A percentile compares a stretch with the other conserved stretches of the same genome.
These are phyloP conservation scores for Neomicropteryx cornuta DNA, from an alignment of 1,140 invertebrate species.

Conservation along the genomic window DNA sequence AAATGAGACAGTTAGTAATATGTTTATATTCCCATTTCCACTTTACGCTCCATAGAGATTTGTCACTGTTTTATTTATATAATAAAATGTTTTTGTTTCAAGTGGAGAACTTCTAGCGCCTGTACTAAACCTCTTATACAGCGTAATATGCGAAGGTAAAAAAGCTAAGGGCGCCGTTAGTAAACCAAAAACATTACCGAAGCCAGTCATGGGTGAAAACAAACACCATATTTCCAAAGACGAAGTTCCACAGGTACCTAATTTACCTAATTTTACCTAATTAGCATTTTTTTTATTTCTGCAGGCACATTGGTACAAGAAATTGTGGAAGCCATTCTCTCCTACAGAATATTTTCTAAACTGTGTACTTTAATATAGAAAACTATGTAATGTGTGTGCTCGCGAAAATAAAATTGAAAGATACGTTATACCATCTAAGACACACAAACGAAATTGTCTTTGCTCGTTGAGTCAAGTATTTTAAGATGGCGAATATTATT, in stretches of 20 bases:
- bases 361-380: no score
- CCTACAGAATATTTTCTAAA: no score
- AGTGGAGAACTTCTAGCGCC: slow-evolving; percentile 35
- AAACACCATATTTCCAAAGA: slow-evolving; percentile 38
- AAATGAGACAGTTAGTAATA: slow-evolving; percentile 28
- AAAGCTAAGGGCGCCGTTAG: slow-evolving; percentile 22
- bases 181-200: slow-evolving; percentile 37
- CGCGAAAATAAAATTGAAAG: no score
- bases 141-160: slow-evolving; percentile 34
- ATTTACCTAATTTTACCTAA: not conserved
- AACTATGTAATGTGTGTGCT: no score
- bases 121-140: slow-evolving; percentile 31
- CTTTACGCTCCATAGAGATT: slow-evolving; percentile 4
- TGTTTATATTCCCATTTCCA: not conserved
- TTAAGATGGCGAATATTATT: no score
- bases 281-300: no score
- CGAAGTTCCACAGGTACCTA: slow-evolving; percentile 33
- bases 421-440: no score
- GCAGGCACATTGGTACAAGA: no score
- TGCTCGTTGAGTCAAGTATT: no score
- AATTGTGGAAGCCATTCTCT: no score
- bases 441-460: no score
- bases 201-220: slow-evolving; percentile 33
- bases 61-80: slow-evolving; percentile 5
- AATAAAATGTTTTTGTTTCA: slow-evolving; percentile 16